Base-by-base conservation (phyloP, 2,113 vertebrate genomes). In the Cinclus mexicanus region DNA sequence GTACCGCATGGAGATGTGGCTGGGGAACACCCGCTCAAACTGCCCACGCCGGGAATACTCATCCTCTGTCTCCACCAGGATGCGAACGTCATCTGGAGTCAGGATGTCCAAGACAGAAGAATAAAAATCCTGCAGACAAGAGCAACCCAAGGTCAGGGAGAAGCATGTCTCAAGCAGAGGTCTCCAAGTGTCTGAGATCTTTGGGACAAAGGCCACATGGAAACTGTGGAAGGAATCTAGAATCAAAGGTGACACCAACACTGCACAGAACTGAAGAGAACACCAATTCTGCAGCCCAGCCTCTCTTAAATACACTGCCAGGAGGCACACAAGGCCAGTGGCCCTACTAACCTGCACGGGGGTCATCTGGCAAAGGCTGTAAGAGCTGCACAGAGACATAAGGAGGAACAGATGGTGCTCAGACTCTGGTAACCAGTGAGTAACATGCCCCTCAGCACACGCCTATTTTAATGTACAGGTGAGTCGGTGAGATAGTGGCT, bases 21-120 rank as follows among this genome's bases (percentile, higher is more conserved):
- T 98, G 13, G 99, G 99, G 94, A 99, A 99, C 46, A 99, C 91
- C 2, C 99, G 98, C 95, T 99, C 98, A 1, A 99, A 99, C 68
- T 99, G 98, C 56, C 99, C 99, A 0, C 97, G 95, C 7, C 99
- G 98, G 44, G 95, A 98, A 80, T 98, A 97, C 92, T 99, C 99
- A 5, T 99, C 98, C 72, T 99, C 99, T 10, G 98, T 98, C 96
- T 99, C 98, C 5, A 98, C 98, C 55, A 99, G 98, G 46, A 99
- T 75, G 6, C 98, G 98, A 24, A 99, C 98, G 4, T 99, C 99
- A 35, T 98, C 98, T 23, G 99, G 98, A 14, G 99, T 99, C 97
- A 99, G 96, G 83, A 98, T 84, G 35, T 99, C 99, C 97, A 99
- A 91, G 70, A 99, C 95, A 9, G 99, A 97, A 2, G 98, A 97